A percentile compares a stretch with the other conserved stretches of the same genome.
Conservation (phyloP, 2,797 vertebrate species). For the Chelmon rostratus region DNA sequence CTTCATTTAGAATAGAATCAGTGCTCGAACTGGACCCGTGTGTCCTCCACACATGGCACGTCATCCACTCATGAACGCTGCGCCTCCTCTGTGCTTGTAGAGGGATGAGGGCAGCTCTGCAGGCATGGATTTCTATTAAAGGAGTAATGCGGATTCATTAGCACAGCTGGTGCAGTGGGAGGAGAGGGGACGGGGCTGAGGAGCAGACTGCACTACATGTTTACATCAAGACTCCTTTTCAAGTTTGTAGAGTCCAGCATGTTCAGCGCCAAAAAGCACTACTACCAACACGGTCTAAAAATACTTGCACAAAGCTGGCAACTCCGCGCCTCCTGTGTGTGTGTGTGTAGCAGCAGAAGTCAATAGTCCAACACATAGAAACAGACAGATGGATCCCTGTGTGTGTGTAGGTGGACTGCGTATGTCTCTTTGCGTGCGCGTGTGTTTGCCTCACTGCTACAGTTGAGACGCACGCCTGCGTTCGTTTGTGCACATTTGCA, state of each 20-base stretch:
- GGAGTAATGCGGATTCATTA: slow-evolving; percentile 64
- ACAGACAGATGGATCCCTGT: slow-evolving; percentile 45
- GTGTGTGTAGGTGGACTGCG: slow-evolving; percentile 14
- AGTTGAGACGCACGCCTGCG: not conserved
- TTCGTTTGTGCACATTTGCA: slow-evolving; percentile 17
- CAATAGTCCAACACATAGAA: slow-evolving; percentile 39
- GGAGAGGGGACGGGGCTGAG: slow-evolving; percentile 11
- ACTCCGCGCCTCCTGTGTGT: slow-evolving; percentile 8
- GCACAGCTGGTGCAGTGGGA: slow-evolving; percentile 44
- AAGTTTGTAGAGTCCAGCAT: slow-evolving; percentile 20
- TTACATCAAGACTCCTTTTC: slow-evolving; percentile 29
- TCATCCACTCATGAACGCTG: slow-evolving; percentile 37
- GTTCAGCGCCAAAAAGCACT: slow-evolving; percentile 8
- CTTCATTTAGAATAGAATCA: slow-evolving; percentile 79
- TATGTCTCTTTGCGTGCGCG: slow-evolving; percentile 18
- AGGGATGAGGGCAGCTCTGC: slow-evolving; percentile 22
- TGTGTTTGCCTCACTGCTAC: slow-evolving; percentile 22
- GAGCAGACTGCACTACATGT: slow-evolving; percentile 31
- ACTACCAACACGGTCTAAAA: slow-evolving; percentile 39
- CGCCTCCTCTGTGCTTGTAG: slow-evolving; percentile 17
- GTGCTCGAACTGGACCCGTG: slow-evolving; percentile 58
- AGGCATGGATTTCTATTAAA: slow-evolving; percentile 65
- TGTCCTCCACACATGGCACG: slow-evolving; percentile 56
- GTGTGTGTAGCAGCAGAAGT: slow-evolving; percentile 32
- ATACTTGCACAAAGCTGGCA: slow-evolving; percentile 35